Evolutionary conservation across 2,888 invertebrate genomes (phyloP).

Genomic region (Sarcophaga caerulescens): DNA sequence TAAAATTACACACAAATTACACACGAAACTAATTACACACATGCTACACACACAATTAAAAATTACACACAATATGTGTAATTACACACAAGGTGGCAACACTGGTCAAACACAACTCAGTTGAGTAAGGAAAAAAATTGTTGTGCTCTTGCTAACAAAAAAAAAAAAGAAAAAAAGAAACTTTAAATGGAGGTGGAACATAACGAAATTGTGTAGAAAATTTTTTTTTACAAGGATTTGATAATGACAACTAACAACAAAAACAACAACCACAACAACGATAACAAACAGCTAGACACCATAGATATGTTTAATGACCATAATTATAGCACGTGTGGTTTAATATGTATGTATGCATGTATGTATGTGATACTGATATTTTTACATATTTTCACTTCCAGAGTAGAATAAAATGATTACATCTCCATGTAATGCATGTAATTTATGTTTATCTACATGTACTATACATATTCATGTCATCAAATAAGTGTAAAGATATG

Average conservation of each 20-base stretch:
- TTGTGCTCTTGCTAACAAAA: not conserved
- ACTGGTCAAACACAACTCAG: no score
- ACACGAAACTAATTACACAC: no score
- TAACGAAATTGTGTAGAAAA: conserved; percentile 7
- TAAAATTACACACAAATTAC: no score
- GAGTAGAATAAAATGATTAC: no score
- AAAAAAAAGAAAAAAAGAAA: not conserved
- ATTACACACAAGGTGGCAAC: no score
- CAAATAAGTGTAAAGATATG: not conserved
- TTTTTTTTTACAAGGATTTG: conserved; percentile 43
- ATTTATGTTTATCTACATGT: not conserved
- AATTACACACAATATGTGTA: no score
- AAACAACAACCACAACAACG: conserved; percentile 22
- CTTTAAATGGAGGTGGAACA: not conserved
- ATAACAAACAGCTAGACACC: conserved; percentile 7
- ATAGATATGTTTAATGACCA: conserved; percentile 53
- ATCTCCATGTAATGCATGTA: no score
- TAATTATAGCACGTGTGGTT: conserved; percentile 47
- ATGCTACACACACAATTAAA: no score
- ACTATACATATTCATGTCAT: not conserved
- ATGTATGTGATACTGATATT: not conserved
- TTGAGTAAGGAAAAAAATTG: no score
- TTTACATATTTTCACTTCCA: no score
- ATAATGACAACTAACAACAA: conserved; percentile 46
- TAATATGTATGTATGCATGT: not conserved